Evolutionary conservation across 2,797 vertebrate genomes (phyloP).

Genomic region (Lophotriccus pileatus): DNA sequence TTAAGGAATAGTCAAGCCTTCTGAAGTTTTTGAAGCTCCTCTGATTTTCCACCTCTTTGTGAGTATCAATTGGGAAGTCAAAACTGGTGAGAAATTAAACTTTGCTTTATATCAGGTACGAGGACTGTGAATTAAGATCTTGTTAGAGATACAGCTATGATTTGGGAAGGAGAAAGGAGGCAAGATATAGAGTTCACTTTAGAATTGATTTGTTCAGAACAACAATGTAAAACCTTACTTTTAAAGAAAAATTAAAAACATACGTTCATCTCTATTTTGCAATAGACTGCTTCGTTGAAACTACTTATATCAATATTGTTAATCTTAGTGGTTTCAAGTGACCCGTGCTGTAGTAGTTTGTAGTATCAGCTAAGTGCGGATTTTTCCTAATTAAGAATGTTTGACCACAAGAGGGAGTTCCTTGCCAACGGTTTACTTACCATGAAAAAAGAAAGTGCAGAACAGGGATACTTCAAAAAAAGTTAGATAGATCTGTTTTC

Average conservation of each 20-base stretch:
- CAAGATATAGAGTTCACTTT: neutral
- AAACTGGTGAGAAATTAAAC: neutral
- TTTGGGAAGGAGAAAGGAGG: conserved; percentile 3
- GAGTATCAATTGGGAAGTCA: neutral
- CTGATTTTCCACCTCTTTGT: neutral
- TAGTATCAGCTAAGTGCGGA: neutral
- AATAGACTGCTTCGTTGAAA: conserved; percentile 60
- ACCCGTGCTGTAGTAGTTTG: conserved; percentile 52
- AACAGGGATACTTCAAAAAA: neutral
- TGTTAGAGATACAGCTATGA: neutral
- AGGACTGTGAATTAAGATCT: neutral
- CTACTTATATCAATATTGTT: conserved; percentile 59
- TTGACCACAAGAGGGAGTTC: conserved; percentile 97
- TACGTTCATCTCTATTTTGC: conserved; percentile 60
- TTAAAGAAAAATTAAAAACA: conserved; percentile 58
- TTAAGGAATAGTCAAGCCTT: neutral
- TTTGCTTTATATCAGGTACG: neutral
- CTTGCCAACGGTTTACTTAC: conserved; percentile 87
- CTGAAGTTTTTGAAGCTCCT: neutral
- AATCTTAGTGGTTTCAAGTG: conserved; percentile 67
- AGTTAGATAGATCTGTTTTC: neutral
- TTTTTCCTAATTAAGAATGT: conserved; percentile 64
- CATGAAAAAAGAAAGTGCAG: neutral
- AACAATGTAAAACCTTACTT: conserved; percentile 4
- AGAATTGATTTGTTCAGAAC: conserved; percentile 18